Base-by-base conservation (phyloP, 1,140 invertebrate species). In the Drosophila azteca region DNA sequence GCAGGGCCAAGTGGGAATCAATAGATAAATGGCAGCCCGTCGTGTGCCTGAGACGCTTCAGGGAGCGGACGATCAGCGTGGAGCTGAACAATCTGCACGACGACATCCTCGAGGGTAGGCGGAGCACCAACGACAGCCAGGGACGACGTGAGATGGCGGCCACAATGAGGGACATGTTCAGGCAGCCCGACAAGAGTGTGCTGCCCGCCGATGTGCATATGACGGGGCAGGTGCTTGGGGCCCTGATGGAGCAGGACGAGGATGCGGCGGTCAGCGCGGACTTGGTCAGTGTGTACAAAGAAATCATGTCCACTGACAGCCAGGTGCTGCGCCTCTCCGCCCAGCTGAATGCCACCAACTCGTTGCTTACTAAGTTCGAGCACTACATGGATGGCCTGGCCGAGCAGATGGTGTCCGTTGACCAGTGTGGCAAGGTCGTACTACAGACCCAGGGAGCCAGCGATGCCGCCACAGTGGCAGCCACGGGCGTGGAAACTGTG, bases 171-270 rank as follows among this genome's bases (percentile, higher is more conserved):
- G 49, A 44, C 1, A 79, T 91, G 49, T 77, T 91, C 9, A 49
- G 69, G 0, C 57, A 76, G 31, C 44, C 20, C 1, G 57, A 89
- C 6, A 53, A 60, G 7, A 73, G 66, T 2, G 2, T 91, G 0
- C 45, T 90, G 9, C 87, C 90, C 3, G 83, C 75, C 6, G 90
- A 91, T 73, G 75, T 91, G 1, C 81, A 90, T 45, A 39, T 90
- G n/a, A 79, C 83, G 0, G 63, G 69, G 0, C 78, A 85, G 46
- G 76, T 91, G 24, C 58, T 91, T 0, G 57, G 58, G 6, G 46
- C 54, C 1, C 60, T 91, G 8, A 65, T 79, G 52, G 71, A 71
- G 11, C 57, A 78, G n/a, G 50, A 75, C 0, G 75, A 69, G 41
- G 90, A 91, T 51, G 67, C 55, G 0, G 65, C 71, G 0, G 22